Base-by-base conservation (phyloP, 2,113 vertebrate genomes). In the Nothobranchius furzeri region DNA sequence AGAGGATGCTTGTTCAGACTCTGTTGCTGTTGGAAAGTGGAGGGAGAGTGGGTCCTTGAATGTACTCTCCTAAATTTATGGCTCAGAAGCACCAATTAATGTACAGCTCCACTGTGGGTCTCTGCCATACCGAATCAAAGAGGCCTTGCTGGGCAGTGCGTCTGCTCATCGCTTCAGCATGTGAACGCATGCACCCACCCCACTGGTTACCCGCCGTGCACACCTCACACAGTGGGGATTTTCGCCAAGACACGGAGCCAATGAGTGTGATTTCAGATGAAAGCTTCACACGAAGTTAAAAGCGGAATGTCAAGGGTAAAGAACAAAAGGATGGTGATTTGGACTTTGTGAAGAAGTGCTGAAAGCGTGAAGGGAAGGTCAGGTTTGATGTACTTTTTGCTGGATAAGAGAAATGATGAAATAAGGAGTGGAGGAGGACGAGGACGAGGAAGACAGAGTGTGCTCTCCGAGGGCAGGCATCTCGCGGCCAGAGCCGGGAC, bases 41-140 rank as follows among this genome's bases (percentile, higher is more conserved):
- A 66, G 46, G 58, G 17, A 74, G 81, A 85, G 78, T 80, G 76
- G 87, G 61, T 70, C 73, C 86, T 90, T 63, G 71, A 81, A 82
- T 9, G 43, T 64, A 73, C 74, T 81, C 54, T 54, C 52, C 68
- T 74, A 88, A 88, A 90, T 87, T 69, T 85, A 81, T 60, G 68
- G 74, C 78, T 88, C 79, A 61, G 78, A 81, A 86, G 84, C 85
- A 75, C 81, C 85, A 88, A 86, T 90, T 89, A 85, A 86, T 85
- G 85, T 85, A 85, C 81, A 81, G 85, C 75, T 73, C 82, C 17
- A 0, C 80, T 75, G 73, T 71, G 68, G 75, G 70, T 81, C 83
- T 81, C 82, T 82, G 65, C 75, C 68, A 70, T 37, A 81, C 48
- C 1, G 70, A 85, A 89, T 85, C 82, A 83, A 89, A 83, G 86